Percentiles rank a stretch among this genome's conserved stretches.
Conservation (phyloP, 2,888 invertebrate genomes). For the Dicycla oo region DNA sequence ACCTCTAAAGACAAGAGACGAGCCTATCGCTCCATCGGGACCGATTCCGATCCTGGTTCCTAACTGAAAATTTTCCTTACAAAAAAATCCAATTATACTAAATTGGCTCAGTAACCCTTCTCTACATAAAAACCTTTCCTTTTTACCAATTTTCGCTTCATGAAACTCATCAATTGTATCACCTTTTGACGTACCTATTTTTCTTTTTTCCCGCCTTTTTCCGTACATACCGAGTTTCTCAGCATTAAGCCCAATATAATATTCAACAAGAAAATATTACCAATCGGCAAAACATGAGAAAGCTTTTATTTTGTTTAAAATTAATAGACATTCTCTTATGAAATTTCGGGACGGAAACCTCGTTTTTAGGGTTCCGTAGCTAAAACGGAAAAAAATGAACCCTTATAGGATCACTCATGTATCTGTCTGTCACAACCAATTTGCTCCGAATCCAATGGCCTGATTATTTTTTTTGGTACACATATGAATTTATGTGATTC, state of each 20-base stretch:
- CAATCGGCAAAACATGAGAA: slow-evolving; percentile 57
- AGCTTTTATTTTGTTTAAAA: slow-evolving; percentile 64
- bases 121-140: slow-evolving; percentile 13
- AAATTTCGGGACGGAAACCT: slow-evolving; percentile 29
- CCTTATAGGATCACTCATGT: too few species aligned
- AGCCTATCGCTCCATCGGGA: slow-evolving; percentile 5
- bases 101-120: slow-evolving; percentile 43
- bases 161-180: slow-evolving; percentile 36
- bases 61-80: slow-evolving; percentile 25
- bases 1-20: background rate
- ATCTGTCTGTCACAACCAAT: too few species aligned
- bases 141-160: slow-evolving; percentile 38
- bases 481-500: too few species aligned
- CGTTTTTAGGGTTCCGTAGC: too few species aligned
- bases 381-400: too few species aligned
- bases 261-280: slow-evolving; percentile 59
- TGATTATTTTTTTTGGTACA: too few species aligned
- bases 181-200: slow-evolving; percentile 35
- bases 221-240: background rate
- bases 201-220: background rate
- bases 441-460: too few species aligned
- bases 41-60: background rate
- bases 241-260: slow-evolving; percentile 53
- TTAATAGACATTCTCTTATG: slow-evolving; percentile 47
- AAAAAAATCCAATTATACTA: slow-evolving; percentile 52